These are phyloP conservation scores for Astreopora myriophthalma DNA, from an alignment of 64 coral and sea anemone genomes.

Conservation along the genomic window DNA sequence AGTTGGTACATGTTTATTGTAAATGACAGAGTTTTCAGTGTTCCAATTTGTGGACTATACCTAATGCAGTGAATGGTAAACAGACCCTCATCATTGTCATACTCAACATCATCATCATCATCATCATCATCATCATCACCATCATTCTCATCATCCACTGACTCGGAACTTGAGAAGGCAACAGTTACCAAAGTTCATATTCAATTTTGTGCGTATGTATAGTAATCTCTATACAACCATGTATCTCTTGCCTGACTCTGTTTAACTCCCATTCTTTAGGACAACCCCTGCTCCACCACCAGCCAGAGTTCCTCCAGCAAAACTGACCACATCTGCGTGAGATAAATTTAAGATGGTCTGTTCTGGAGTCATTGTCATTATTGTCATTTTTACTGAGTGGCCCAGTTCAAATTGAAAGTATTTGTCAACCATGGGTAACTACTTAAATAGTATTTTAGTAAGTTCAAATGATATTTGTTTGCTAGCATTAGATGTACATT, in stretches of 20 bases:
- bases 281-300: slow-evolving; percentile 55
- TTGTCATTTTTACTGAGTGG: neutral
- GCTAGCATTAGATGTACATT: neutral
- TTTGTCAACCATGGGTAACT: neutral
- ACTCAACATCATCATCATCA: too few species aligned
- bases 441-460: neutral
- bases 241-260: neutral
- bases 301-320: slow-evolving; percentile 47
- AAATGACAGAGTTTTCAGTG: too few species aligned
- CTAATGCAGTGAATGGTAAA: too few species aligned
- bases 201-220: too few species aligned
- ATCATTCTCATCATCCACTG: too few species aligned
- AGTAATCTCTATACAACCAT: too few species aligned
- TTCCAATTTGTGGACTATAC: too few species aligned
- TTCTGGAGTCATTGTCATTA: neutral
- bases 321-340: slow-evolving; percentile 72
- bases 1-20: too few species aligned
- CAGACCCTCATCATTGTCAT: too few species aligned
- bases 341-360: neutral
- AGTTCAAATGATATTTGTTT: neutral
- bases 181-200: too few species aligned
- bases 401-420: neutral
- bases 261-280: slow-evolving; percentile 19
- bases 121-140: too few species aligned
- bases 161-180: too few species aligned